A percentile compares a stretch with the other conserved stretches of the same genome.
These are phyloP conservation scores for Argopecten irradians DNA, from an alignment of 1,140 invertebrate genomes.

Conservation along the genomic window DNA sequence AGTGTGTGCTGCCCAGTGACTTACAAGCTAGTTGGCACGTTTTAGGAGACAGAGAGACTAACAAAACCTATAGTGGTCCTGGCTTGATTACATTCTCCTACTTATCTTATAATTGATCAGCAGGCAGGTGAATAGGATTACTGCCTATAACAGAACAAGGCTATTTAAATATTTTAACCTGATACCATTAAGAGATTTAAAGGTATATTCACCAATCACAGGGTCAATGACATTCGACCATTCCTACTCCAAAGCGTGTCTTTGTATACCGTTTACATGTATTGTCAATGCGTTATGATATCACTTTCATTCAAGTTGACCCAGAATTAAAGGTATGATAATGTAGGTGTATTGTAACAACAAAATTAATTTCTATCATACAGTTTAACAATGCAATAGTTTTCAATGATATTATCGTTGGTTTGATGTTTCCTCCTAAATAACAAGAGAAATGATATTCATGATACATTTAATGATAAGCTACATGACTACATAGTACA, in stretches of 20 bases:
- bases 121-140: not conserved
- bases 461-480: too few species aligned
- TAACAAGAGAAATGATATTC: too few species aligned
- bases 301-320: constrained; percentile 16
- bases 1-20: not conserved
- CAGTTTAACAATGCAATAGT: not conserved
- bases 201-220: not conserved
- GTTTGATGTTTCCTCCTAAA: too few species aligned
- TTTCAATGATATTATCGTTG: not conserved
- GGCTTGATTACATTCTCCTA: not conserved
- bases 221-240: not conserved
- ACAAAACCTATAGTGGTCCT: not conserved
- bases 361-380: too few species aligned
- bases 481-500: too few species aligned
- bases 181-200: not conserved
- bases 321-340: not conserved
- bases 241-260: not conserved
- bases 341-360: not conserved
- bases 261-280: not conserved
- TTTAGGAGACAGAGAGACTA: not conserved
- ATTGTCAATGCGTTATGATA: not conserved
- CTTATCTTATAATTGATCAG: constrained; percentile 18
- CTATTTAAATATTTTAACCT: not conserved
- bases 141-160: not conserved
- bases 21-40: not conserved